Evolutionary conservation across 1,140 invertebrate genomes (phyloP).

Genomic region (Carposina sasakii): DNA sequence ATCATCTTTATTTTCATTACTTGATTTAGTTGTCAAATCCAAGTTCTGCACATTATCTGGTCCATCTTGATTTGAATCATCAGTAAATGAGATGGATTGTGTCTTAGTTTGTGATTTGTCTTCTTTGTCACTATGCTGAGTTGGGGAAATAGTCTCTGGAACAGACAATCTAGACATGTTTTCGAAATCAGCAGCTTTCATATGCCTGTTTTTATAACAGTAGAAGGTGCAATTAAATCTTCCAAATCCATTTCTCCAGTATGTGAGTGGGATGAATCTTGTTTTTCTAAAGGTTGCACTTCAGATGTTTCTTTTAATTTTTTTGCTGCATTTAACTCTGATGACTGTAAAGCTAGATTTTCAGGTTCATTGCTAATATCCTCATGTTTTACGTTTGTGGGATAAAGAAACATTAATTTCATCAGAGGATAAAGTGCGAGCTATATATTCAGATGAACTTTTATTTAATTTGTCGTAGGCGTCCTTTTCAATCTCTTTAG

Average conservation of each 20-base stretch:
- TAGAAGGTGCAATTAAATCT: constrained; percentile 68
- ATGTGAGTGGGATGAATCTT: constrained; percentile 46
- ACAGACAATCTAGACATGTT: constrained; percentile 25
- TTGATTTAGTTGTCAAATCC: constrained; percentile 28
- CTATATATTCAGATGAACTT: constrained; percentile 79
- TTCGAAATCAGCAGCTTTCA: constrained; percentile 64
- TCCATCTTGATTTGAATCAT: constrained; percentile 42
- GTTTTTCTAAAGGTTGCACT: constrained; percentile 43
- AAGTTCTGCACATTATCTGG: constrained; percentile 31
- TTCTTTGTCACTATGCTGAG: constrained; percentile 40
- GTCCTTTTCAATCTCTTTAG: constrained; percentile 74
- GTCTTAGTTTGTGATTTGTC: constrained; percentile 43
- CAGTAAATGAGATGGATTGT: constrained; percentile 20
- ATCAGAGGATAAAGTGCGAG: constrained; percentile 73
- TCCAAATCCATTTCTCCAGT: constrained; percentile 70
- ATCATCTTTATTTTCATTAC: constrained; percentile 43
- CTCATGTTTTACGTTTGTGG: constrained; percentile 60
- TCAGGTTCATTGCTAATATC: constrained; percentile 60
- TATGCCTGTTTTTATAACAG: constrained; percentile 67
- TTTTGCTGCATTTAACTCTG: constrained; percentile 41
- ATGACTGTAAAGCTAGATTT: constrained; percentile 59
- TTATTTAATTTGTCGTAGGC: constrained; percentile 80
- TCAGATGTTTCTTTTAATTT: constrained; percentile 53
- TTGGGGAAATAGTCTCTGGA: constrained; percentile 19
- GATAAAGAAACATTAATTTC: constrained; percentile 38